phyloP scores from a whole-genome alignment of 2,113 vertebrate genomes.

The Rattus norvegicus region DNA sequence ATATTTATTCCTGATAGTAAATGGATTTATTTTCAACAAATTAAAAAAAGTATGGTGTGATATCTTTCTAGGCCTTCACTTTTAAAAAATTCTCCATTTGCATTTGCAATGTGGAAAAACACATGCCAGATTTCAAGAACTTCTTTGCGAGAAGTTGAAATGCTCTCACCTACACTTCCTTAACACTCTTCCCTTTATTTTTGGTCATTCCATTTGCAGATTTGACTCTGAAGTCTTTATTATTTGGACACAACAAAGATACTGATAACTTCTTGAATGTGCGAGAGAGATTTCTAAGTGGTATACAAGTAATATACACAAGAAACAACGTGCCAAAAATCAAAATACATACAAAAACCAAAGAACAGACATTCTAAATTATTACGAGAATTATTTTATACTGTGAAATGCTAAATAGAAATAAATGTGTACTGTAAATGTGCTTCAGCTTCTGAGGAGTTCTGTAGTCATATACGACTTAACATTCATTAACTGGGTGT shows the following conservation, averaged over 20 bases:
- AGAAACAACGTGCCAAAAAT: background rate
- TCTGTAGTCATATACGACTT: background rate
- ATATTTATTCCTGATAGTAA: constrained; percentile 20
- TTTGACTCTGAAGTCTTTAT: constrained; percentile 40
- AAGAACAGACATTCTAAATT: background rate
- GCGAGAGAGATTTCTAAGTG: background rate
- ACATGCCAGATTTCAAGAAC: constrained; percentile 15
- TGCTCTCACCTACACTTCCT: background rate
- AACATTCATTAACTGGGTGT: background rate
- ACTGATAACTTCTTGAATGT: background rate
- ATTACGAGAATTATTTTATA: background rate
- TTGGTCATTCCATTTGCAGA: constrained; percentile 63
- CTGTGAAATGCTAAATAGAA: background rate
- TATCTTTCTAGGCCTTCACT: constrained; percentile 27
- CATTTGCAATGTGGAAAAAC: constrained; percentile 55
- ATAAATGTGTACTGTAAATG: background rate
- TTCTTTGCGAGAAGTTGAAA: constrained; percentile 65
- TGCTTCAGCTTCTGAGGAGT: background rate
- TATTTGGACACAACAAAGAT: constrained; percentile 1
- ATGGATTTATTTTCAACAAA: constrained; percentile 16
- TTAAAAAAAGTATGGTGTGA: constrained; percentile 39
- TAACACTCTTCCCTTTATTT: constrained; percentile 61
- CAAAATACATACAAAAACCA: background rate
- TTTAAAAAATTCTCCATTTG: constrained; percentile 12
- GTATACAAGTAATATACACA: background rate